Conservation (phyloP, 2,113 vertebrate species). For the Naja naja region DNA sequence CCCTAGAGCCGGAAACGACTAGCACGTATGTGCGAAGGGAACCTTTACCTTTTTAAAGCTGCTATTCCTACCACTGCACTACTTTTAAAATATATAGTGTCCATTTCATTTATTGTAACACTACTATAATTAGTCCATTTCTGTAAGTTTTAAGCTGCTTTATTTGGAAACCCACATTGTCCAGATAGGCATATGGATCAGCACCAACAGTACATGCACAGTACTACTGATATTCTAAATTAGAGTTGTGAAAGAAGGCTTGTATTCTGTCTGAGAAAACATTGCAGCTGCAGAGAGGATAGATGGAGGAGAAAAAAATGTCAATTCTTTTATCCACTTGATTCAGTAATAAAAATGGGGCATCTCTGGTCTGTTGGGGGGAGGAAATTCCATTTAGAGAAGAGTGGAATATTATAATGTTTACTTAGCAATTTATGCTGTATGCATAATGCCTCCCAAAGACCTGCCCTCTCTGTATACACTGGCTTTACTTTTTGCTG, state of each 20-base stretch:
- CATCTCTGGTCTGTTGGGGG: neutral
- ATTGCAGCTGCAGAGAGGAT: neutral
- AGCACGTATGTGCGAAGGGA: too few species aligned
- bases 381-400: neutral
- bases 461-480: neutral
- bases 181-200: neutral
- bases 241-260: neutral
- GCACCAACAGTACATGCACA: neutral
- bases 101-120: neutral
- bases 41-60: too few species aligned
- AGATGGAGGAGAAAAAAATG: slow-evolving; percentile 8
- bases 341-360: accelerated
- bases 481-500: slow-evolving; percentile 16
- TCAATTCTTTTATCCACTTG: neutral
- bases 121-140: neutral
- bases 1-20: too few species aligned
- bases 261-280: slow-evolving; percentile 13
- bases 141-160: neutral
- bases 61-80: too few species aligned
- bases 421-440: slow-evolving; percentile 28
- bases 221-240: neutral
- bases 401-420: neutral
- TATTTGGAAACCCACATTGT: neutral
- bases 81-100: too few species aligned
- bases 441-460: neutral